phyloP scores from a whole-genome alignment of 2,888 invertebrate species.

The Yponomeuta evonymella region DNA sequence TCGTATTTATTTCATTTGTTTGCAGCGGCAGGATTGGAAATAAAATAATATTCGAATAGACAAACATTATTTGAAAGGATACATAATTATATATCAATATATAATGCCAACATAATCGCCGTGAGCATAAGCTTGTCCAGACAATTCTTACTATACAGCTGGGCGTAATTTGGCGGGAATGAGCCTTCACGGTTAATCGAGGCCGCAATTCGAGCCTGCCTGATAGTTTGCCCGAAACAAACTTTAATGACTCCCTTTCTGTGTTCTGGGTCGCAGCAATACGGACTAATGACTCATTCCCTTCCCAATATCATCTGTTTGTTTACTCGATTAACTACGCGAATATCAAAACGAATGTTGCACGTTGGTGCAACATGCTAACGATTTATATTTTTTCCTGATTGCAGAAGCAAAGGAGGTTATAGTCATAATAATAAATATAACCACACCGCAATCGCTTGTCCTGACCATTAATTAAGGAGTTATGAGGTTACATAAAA shows the following conservation, averaged over 20 bases:
- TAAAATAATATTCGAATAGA: no score
- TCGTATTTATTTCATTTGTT: no score
- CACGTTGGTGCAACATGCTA: background rate
- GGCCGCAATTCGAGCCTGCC: slow-evolving; percentile 42
- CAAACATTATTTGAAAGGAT: no score
- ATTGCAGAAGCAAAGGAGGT: no score
- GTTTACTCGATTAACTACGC: background rate
- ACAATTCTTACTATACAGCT: no score
- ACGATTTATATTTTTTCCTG: no score
- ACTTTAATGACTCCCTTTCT: slow-evolving; percentile 41
- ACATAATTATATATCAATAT: no score
- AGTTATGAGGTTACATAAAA: no score
- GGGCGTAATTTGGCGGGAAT: background rate
- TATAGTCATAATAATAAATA: no score
- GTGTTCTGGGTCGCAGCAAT: slow-evolving; percentile 12
- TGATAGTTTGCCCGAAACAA: slow-evolving; percentile 36
- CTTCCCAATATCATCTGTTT: slow-evolving; percentile 6
- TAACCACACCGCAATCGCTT: no score
- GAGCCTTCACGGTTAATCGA: slow-evolving; percentile 36
- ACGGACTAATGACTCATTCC: slow-evolving; percentile 5
- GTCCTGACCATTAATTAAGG: no score
- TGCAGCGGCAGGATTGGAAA: no score
- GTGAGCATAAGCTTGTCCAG: background rate
- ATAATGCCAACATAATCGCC: background rate
- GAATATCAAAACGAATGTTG: background rate